These are phyloP conservation scores for Sebastes taczanowskii DNA, from an alignment of 2,797 vertebrate species.

Conservation along the genomic window DNA sequence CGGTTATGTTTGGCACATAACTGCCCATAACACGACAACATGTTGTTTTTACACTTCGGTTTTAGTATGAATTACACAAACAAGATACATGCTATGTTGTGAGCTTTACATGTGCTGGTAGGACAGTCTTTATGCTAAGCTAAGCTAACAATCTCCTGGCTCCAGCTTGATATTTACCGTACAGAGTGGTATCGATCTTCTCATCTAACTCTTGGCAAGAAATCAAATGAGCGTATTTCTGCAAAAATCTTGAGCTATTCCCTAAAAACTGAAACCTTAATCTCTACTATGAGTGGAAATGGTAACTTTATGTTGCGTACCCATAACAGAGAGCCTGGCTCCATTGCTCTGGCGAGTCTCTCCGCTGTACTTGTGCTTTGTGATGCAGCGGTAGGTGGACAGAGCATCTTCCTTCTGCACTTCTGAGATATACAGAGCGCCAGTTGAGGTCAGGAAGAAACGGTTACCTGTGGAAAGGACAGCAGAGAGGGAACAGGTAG, in stretches of 20 bases:
- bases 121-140: background rate
- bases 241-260: background rate
- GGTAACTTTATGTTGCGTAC: conserved; percentile 60
- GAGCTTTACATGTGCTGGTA: too few species aligned
- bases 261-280: background rate
- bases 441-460: conserved; percentile 95
- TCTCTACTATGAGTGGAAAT: background rate
- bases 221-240: background rate
- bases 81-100: too few species aligned
- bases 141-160: background rate
- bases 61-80: too few species aligned
- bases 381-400: conserved; percentile 99
- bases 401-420: conserved; percentile 99
- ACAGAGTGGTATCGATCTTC: background rate
- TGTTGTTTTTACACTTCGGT: too few species aligned
- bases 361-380: conserved; percentile 98
- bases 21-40: background rate
- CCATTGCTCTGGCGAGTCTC: conserved; percentile 98
- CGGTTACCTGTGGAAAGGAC: conserved; percentile 89
- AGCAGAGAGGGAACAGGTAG: conserved; percentile 2
- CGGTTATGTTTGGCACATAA: background rate
- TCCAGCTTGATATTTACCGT: background rate
- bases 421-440: conserved; percentile 97
- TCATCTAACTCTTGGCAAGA: background rate
- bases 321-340: conserved; percentile 96